These are phyloP conservation scores for Orthonyx spaldingii DNA, from an alignment of 2,113 vertebrate species.

Conservation along the genomic window DNA sequence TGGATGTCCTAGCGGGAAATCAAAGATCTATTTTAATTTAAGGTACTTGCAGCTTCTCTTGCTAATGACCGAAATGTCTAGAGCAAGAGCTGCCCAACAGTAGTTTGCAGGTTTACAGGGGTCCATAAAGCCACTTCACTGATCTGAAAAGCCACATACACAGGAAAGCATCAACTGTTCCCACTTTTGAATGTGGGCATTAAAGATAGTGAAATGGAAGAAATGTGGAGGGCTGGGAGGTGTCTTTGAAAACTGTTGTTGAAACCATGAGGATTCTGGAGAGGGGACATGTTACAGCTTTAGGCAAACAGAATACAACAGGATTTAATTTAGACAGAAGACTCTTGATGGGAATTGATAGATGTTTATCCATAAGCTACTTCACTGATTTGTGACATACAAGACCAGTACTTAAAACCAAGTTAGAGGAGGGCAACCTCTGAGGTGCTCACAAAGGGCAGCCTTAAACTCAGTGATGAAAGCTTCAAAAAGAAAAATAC, in stretches of 20 bases:
- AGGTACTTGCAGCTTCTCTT: not conserved
- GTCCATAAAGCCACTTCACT: not conserved
- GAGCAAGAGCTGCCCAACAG: not conserved
- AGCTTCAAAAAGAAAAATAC: not conserved
- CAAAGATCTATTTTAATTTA: slow-evolving; percentile 38
- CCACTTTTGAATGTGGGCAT: not conserved
- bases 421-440: not conserved
- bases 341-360: not conserved
- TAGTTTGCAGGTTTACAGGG: not conserved
- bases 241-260: not conserved
- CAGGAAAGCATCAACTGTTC: not conserved
- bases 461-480: not conserved
- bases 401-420: not conserved
- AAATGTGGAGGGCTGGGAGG: not conserved
- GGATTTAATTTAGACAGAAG: not conserved
- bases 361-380: not conserved
- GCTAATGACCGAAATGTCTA: not conserved
- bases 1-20: slow-evolving; percentile 2
- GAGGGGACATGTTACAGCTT: not conserved
- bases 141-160: not conserved
- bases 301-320: not conserved
- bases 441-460: not conserved
- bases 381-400: not conserved
- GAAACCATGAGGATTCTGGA: not conserved
- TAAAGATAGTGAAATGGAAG: not conserved